Conservation (phyloP, 1,140 invertebrate species). For the Bicyclus anynana region DNA sequence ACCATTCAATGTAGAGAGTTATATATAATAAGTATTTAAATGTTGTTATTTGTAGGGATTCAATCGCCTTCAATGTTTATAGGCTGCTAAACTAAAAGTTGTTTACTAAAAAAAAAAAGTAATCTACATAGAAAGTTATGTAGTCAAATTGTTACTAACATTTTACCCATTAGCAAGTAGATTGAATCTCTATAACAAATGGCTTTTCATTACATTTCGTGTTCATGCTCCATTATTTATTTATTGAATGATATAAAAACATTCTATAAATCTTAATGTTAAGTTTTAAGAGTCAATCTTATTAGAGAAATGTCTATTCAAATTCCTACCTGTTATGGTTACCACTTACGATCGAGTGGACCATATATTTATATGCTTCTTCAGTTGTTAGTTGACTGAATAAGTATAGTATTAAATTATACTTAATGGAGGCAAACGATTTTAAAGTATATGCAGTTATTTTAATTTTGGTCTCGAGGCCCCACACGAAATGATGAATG, state of each 20-base stretch:
- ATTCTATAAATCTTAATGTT: background rate
- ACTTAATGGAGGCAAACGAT: too few species aligned
- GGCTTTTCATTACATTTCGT: background rate
- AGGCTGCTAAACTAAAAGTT: background rate
- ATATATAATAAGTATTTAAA: background rate
- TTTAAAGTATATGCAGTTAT: background rate
- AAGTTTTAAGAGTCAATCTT: background rate
- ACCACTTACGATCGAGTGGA: too few species aligned
- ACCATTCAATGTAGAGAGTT: conserved; percentile 13
- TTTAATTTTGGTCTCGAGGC: background rate
- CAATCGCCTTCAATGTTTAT: conserved; percentile 1
- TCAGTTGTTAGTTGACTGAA: too few species aligned
- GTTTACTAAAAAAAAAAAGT: background rate
- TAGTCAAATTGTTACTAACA: background rate
- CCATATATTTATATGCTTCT: too few species aligned
- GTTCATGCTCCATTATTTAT: background rate
- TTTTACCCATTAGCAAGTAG: background rate
- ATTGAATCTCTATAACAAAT: conserved; percentile 12
- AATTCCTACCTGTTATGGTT: too few species aligned
- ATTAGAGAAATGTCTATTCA: too few species aligned
- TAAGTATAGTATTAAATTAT: too few species aligned
- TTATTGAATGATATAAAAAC: background rate
- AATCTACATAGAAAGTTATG: background rate
- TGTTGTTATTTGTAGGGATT: conserved; percentile 14
- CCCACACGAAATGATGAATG: background rate